Percentiles rank a stretch among this genome's conserved stretches.
Evolutionary conservation across 2,888 invertebrate genomes (phyloP).

Genomic region (Lycia hirtaria): DNA sequence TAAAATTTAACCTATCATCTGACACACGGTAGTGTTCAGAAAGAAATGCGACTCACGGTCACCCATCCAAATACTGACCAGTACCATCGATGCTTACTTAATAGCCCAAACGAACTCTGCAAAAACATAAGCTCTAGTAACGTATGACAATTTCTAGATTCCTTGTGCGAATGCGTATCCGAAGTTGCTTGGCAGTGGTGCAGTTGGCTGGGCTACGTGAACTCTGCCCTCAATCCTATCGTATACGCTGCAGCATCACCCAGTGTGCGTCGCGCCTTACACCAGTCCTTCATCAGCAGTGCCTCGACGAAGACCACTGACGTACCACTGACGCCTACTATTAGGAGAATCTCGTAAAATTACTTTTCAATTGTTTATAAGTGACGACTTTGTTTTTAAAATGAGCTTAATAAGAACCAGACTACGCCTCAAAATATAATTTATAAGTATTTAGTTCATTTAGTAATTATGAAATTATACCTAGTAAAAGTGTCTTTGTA

Average conservation of each 20-base stretch:
- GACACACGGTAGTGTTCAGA: too few species aligned
- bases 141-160: constrained; percentile 59
- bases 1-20: too few species aligned
- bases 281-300: constrained; percentile 51
- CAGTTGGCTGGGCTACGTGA: constrained; percentile 89
- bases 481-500: too few species aligned
- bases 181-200: constrained; percentile 85
- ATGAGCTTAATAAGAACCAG: too few species aligned
- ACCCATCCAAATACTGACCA: too few species aligned
- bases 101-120: too few species aligned
- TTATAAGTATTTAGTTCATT: too few species aligned
- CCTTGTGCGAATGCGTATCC: constrained; percentile 78
- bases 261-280: constrained; percentile 66
- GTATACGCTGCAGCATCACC: constrained; percentile 87
- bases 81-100: too few species aligned
- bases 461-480: too few species aligned
- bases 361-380: constrained; percentile 4
- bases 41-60: too few species aligned
- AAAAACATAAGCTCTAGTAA: neutral
- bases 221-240: constrained; percentile 88
- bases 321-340: constrained; percentile 50
- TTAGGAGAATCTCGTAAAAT: constrained; percentile 25
- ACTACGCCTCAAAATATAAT: too few species aligned
- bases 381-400: too few species aligned
- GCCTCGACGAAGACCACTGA: constrained; percentile 50